Evolutionary conservation across 1,140 invertebrate genomes (phyloP).

Genomic region (Linepithema humile): DNA sequence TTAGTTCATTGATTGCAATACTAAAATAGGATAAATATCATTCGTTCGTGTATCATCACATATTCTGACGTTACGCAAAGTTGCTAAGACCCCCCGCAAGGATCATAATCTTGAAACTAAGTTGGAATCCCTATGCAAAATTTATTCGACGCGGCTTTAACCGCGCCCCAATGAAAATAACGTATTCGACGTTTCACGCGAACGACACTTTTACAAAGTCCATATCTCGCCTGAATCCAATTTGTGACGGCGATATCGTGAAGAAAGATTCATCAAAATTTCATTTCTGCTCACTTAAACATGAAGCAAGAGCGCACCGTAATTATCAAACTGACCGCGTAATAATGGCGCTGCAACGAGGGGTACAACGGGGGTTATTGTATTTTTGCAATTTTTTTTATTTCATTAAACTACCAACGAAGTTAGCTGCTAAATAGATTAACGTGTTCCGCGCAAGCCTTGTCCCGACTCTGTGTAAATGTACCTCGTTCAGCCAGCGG

Average conservation of each 20-base stretch:
- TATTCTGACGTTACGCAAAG: background rate
- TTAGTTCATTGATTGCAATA: background rate
- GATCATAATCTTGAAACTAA: conserved; percentile 38
- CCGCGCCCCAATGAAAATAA: conserved; percentile 37
- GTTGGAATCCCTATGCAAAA: conserved; percentile 31
- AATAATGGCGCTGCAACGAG: conserved; percentile 8
- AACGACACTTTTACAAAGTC: conserved; percentile 41
- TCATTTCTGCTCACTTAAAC: conserved; percentile 36
- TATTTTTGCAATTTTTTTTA: background rate
- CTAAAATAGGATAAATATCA: background rate
- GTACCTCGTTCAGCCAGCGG: background rate
- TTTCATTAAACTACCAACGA: conserved; percentile 23
- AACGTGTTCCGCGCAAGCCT: background rate
- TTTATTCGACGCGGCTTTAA: conserved; percentile 35
- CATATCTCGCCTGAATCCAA: conserved; percentile 25
- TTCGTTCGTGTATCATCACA: background rate
- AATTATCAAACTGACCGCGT: conserved; percentile 38
- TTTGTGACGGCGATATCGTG: background rate
- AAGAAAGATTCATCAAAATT: conserved; percentile 51
- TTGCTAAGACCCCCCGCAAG: background rate
- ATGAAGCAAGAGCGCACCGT: conserved; percentile 9
- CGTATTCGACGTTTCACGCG: conserved; percentile 34
- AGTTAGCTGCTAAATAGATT: conserved; percentile 50
- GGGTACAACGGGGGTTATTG: background rate
- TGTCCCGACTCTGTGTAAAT: conserved; percentile 6